Evolutionary conservation across 1,140 invertebrate species (phyloP), one percentile per base, ranked within the genome.

Genomic region (Brachionus paranguensis): DNA sequence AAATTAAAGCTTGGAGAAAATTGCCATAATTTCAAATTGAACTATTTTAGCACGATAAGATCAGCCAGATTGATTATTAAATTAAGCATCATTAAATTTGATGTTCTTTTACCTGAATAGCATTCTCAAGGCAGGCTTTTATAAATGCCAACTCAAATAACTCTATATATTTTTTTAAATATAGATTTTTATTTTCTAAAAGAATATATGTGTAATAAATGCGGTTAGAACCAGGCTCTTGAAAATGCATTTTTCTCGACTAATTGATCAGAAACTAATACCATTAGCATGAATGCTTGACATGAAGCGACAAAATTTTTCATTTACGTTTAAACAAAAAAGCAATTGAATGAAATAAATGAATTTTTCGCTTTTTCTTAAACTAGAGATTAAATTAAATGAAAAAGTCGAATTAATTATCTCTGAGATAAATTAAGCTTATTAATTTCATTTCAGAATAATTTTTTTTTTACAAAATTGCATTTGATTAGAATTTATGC

Each of bases 221-320:
- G 20, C n/a, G 53, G 53, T 10, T 60, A 20, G 17, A 60, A 60
- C 17, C 53, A 60, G 20, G 17, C 53, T 27, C n/a, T 24, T 11
- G 53, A 60, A 53, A 17, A 53, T 53, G 11, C 47, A 53, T 53
- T n/a, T 53, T 53, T 53, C 17, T 53, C 14, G 47, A 60, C 53
- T 60, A 60, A 60, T 60, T 60, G 53, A 60, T 60, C 53, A 60
- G 53, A 60, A 60, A 60, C 53, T 60, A 60, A 60, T 60, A 60
- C 53, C 53, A 60, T 17, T 24, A 20, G 53, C 53, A 60, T 60
- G 17, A 60, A 60, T 24, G 53, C 17, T 60, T 60, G 53, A 60
- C 53, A 60, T 60, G 53, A 60, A 60, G 53, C 53, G 53, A 60
- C 53, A 60, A 60, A 60, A 60, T 60, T 3, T 60, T 20, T 24